A percentile compares a stretch with the other conserved stretches of the same genome.
Conservation (phyloP, 2,113 vertebrate species). For the Colinus virginianus region DNA sequence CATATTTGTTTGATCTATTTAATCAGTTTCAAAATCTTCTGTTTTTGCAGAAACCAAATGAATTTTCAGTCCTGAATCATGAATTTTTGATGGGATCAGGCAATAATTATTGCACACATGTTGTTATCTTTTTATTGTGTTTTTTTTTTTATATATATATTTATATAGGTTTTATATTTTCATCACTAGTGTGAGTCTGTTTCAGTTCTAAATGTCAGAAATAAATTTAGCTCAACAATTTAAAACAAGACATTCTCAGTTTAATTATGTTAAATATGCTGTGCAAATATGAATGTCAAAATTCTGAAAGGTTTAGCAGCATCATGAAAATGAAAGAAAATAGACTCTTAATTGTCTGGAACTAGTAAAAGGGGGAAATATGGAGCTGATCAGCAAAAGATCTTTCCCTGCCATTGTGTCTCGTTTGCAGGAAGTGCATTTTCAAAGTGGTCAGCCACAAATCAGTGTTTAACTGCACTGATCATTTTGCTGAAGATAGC, state of each 20-base stretch:
- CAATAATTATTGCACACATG: neutral
- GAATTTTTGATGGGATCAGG: neutral
- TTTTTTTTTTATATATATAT: neutral
- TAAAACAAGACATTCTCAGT: neutral
- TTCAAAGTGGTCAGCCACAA: neutral
- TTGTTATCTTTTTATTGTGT: neutral
- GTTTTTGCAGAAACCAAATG: neutral
- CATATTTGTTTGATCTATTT: neutral
- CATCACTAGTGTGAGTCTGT: neutral
- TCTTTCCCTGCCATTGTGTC: neutral
- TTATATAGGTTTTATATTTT: neutral
- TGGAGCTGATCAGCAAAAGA: neutral
- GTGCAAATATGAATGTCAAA: neutral
- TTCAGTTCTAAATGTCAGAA: neutral
- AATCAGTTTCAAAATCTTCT: neutral
- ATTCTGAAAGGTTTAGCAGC: neutral
- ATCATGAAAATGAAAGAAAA: neutral
- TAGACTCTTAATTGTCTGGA: neutral
- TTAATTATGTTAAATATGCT: neutral
- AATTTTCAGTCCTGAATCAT: neutral
- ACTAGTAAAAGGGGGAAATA: neutral
- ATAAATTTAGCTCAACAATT: neutral
- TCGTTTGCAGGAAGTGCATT: neutral
- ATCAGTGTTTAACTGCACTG: neutral
- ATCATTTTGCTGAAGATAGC: slow-evolving; percentile 1